Conservation (phyloP, 2,888 invertebrate species). For the Acanthosepion lycidas region DNA sequence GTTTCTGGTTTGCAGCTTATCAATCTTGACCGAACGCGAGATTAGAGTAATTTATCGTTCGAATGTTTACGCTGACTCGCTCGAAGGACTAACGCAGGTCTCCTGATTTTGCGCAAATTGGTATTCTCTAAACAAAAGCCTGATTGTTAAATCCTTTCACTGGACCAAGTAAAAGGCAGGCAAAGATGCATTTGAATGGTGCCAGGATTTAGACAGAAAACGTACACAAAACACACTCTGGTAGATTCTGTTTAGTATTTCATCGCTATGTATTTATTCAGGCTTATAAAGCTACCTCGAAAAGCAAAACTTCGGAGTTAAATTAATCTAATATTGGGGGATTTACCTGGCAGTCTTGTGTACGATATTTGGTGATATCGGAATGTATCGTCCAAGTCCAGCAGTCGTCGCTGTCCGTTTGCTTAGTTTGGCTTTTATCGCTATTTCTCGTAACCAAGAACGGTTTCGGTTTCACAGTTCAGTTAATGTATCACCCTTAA, state of each 20-base stretch:
- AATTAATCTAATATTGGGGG: background rate
- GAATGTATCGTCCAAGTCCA: background rate
- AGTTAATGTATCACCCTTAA: too few species aligned
- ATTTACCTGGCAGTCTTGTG: background rate
- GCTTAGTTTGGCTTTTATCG: too few species aligned
- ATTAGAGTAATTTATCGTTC: background rate
- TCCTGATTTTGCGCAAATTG: background rate
- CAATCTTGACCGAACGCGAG: background rate
- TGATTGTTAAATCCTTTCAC: background rate
- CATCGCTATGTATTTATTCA: background rate
- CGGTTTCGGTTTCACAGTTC: too few species aligned
- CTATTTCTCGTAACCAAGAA: too few species aligned
- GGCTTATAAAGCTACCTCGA: background rate
- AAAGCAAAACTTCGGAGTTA: background rate
- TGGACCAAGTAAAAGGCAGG: background rate
- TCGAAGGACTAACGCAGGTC: background rate
- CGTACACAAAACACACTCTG: background rate
- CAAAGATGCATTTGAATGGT: background rate
- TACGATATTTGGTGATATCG: background rate
- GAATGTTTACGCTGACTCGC: background rate
- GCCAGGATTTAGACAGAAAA: background rate
- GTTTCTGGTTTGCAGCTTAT: background rate
- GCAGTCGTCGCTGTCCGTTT: background rate
- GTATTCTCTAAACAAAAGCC: background rate
- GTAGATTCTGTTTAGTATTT: background rate